Percentiles rank a stretch among this genome's conserved stretches.
Evolutionary conservation across 2,888 invertebrate species (phyloP).

Genomic region (Auanema sp.): DNA sequence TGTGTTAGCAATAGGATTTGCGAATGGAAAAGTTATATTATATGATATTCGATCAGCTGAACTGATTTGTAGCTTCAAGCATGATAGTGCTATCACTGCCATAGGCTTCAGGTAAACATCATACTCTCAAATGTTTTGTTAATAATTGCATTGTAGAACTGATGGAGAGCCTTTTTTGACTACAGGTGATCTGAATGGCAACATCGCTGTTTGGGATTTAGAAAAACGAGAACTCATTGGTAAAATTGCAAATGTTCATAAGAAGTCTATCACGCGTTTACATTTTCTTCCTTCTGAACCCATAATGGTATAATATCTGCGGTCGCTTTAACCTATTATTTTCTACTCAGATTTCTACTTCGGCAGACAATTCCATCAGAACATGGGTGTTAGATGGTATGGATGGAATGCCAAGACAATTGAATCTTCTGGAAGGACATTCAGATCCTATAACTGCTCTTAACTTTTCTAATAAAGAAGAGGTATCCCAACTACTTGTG

Average conservation of each 20-base stretch:
- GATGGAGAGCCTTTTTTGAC: constrained; percentile 57
- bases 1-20: constrained; percentile 84
- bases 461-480: constrained; percentile 26
- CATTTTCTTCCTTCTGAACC: constrained; percentile 86
- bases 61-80: constrained; percentile 76
- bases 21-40: constrained; percentile 79
- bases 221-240: constrained; percentile 73
- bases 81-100: constrained; percentile 75
- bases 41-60: constrained; percentile 86
- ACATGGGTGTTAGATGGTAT: constrained; percentile 80
- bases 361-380: constrained; percentile 62
- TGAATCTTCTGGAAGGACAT: constrained; percentile 65
- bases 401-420: constrained; percentile 73
- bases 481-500: constrained; percentile 16
- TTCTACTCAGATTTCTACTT: constrained; percentile 45
- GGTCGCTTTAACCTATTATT: neutral
- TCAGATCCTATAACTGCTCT: constrained; percentile 61
- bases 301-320: constrained; percentile 72
- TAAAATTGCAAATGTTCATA: constrained; percentile 81
- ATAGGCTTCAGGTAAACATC: constrained; percentile 52
- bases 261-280: constrained; percentile 77
- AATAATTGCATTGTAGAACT: constrained; percentile 38
- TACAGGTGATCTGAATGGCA: constrained; percentile 70
- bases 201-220: constrained; percentile 90
- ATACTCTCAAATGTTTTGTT: neutral